These are phyloP conservation scores for Euwallacea similis DNA, from an alignment of 1,140 invertebrate species.

Conservation along the genomic window DNA sequence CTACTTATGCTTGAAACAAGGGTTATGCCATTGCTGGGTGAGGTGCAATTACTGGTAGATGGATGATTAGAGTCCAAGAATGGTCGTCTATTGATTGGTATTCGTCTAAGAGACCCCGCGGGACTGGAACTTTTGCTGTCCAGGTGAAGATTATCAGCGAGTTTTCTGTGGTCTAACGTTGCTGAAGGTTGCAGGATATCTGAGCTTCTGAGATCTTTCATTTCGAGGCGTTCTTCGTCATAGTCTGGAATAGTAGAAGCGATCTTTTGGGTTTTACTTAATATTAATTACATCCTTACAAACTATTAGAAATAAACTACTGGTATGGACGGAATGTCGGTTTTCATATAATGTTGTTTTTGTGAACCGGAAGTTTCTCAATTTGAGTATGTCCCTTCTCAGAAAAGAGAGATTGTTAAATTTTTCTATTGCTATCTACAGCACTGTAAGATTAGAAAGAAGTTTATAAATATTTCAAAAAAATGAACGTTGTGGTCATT, in stretches of 20 bases:
- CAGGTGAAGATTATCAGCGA: constrained; percentile 2
- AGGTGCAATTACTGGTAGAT: constrained; percentile 26
- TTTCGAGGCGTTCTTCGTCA: constrained; percentile 30
- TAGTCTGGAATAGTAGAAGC: constrained; percentile 21
- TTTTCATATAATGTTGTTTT: no score
- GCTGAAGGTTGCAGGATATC: constrained; percentile 1
- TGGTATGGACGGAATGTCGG: no score
- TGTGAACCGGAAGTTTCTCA: no score
- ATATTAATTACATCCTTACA: no score
- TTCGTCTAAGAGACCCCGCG: constrained; percentile 8
- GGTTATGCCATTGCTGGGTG: constrained; percentile 14
- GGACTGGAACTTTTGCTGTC: constrained; percentile 24
- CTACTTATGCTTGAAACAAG: constrained; percentile 36
- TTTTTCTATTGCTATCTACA: no score
- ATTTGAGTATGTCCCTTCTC: no score
- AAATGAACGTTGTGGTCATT: no score
- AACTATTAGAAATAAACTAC: no score
- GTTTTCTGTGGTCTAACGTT: constrained; percentile 12
- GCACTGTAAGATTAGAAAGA: no score
- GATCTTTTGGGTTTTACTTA: no score
- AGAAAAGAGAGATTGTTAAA: no score
- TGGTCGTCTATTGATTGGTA: neutral
- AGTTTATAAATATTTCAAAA: no score
- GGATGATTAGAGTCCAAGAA: constrained; percentile 15
- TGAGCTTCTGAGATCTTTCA: constrained; percentile 26